These are phyloP conservation scores for Brachypteracias leptosomus DNA, from an alignment of 2,113 vertebrate species.

Conservation along the genomic window DNA sequence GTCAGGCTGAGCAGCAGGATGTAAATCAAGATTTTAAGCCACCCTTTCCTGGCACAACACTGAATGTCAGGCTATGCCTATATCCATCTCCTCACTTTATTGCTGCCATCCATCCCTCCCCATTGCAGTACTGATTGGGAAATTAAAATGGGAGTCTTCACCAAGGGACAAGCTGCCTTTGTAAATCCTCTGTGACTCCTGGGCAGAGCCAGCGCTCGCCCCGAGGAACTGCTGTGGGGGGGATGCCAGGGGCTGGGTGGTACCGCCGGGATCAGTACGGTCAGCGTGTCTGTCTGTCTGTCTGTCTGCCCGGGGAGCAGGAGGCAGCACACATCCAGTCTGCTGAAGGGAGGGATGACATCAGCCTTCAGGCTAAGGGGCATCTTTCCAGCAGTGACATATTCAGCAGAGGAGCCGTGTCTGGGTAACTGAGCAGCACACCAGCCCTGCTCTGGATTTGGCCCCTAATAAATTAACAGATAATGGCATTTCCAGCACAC, in stretches of 20 bases:
- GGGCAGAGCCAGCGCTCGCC: accelerated
- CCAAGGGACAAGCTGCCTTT: neutral
- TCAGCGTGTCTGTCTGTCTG: neutral
- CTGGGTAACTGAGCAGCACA: neutral
- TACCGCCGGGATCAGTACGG: neutral
- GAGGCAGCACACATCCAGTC: neutral
- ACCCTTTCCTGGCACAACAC: neutral
- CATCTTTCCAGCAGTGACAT: neutral
- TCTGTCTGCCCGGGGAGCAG: neutral
- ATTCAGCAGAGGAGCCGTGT: neutral
- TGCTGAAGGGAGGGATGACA: neutral
- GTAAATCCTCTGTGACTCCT: neutral
- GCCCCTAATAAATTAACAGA: conserved; percentile 2
- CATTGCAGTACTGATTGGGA: neutral
- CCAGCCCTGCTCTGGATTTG: conserved; percentile 2
- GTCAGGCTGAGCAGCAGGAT: neutral
- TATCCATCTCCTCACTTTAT: neutral
- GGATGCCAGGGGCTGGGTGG: neutral
- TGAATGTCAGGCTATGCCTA: neutral
- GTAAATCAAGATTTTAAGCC: conserved; percentile 3
- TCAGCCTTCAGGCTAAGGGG: conserved; percentile 5
- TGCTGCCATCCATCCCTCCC: neutral
- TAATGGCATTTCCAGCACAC: neutral
- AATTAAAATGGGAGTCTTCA: conserved; percentile 19
- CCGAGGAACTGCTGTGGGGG: accelerated